Evolutionary conservation across 2,888 invertebrate genomes (phyloP), one percentile per base, ranked within the genome.

Genomic region (Phalera bucephala): DNA sequence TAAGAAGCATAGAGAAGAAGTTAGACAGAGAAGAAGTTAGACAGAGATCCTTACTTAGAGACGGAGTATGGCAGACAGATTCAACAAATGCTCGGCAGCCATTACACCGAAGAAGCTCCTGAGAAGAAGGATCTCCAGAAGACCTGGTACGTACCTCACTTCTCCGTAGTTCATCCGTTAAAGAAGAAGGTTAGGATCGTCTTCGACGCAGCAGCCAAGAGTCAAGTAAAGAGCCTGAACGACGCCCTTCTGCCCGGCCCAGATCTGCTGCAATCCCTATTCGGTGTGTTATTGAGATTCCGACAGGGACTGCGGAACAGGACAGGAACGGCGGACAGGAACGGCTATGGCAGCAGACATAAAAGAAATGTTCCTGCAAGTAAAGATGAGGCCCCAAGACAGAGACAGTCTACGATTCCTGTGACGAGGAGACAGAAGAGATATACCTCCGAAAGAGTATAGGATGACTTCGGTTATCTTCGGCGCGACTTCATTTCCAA

Each of bases 261-360:
- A 0, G 63, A 64, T 26, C 22, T 69, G 1, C 38, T 64, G 0
- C 49, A 56, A 10, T 46, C 57, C 0, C 26, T 68, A 3, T 32
- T 43, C 0, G 63, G 64, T 0, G 51, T 66, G 0, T n/a, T 68
- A 0, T 31, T 65, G 40, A 49, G 60, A 0, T 68, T 67, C 31
- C 33, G 62, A 7, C 49, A 54, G 22, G 31, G 43, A 0, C 22
- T 27, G 6, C 13, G 43, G 2, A 43, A 40, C 0, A 36, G 40
- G 0, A 27, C 20, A 0, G 41, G 41, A 0, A n/a, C n/a, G n/a
- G n/a, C n/a, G n/a, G 62, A 7, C 49, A 54, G 22, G 31, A 42
- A 0, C 22, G 23, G 6, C 13, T 0, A 36, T 43, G 0, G 27
- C 20, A 0, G 41, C 41, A 0, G 45, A 46, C n/a, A 42, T 46